Percentiles rank a stretch among this genome's conserved stretches.
Conservation (phyloP, 2,113 vertebrate species). For the Ancistrus triradiatus region DNA sequence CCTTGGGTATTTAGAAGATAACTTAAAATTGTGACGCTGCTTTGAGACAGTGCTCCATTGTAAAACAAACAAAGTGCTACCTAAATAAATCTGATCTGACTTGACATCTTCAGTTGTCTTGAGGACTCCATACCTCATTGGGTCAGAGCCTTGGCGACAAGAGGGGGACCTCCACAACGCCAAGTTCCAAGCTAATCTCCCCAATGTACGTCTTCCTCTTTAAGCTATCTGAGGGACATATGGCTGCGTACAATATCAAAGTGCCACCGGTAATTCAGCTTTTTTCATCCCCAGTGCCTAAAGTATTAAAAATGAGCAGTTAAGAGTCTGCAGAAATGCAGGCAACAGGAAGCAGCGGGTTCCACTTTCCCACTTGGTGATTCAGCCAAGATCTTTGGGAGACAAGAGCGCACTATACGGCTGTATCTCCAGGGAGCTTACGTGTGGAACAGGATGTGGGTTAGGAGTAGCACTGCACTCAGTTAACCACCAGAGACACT, state of each 20-base stretch:
- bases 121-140: too few species aligned
- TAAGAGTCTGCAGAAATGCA: conserved; percentile 17
- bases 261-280: conserved; percentile 21
- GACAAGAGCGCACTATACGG: conserved; percentile 27
- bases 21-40: too few species aligned
- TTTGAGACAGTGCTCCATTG: too few species aligned
- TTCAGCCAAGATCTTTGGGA: conserved; percentile 25
- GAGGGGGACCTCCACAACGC: too few species aligned
- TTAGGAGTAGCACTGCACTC: conserved; percentile 33
- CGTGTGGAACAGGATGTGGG: conserved; percentile 39
- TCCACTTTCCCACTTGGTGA: conserved; percentile 22
- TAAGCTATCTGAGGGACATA: conserved; percentile 2
- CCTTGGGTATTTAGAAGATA: too few species aligned
- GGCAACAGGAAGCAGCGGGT: conserved; percentile 24
- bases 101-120: too few species aligned
- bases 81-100: too few species aligned
- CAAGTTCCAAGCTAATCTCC: too few species aligned
- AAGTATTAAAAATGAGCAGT: not conserved
- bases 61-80: too few species aligned
- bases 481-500: conserved; percentile 37
- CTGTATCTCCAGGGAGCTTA: conserved; percentile 21
- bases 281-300: conserved; percentile 7
- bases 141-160: too few species aligned
- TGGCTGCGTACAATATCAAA: conserved; percentile 17
- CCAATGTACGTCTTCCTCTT: conserved; percentile 22